These are phyloP conservation scores for Rutilus rutilus DNA, from an alignment of 2,113 vertebrate genomes.

Conservation along the genomic window DNA sequence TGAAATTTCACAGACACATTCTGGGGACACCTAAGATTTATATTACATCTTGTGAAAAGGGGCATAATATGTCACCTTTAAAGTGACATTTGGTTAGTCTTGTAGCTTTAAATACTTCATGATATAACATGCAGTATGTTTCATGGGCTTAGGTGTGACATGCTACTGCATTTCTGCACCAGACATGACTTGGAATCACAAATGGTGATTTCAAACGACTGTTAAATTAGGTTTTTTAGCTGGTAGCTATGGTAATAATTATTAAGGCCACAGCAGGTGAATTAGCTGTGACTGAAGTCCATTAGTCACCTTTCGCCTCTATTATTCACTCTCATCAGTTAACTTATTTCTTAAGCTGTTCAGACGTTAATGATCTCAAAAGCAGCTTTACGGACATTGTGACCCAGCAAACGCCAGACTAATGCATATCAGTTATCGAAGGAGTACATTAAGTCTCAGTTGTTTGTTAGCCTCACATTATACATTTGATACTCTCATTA, in stretches of 20 bases:
- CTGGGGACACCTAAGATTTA: too few relatives aligned
- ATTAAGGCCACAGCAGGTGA: neutral
- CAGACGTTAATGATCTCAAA: neutral
- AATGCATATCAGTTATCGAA: neutral
- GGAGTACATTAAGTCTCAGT: neutral
- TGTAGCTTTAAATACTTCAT: neutral
- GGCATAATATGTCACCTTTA: neutral
- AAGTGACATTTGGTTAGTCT: neutral
- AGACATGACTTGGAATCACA: neutral
- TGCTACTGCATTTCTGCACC: neutral
- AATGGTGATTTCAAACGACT: neutral
- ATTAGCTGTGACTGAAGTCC: slow-evolving; percentile 18
- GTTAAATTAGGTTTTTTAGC: neutral
- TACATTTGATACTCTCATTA: neutral
- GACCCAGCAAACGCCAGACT: neutral
- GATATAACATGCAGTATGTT: neutral
- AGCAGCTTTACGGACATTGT: neutral
- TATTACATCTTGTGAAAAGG: too few relatives aligned
- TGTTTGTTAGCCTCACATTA: neutral
- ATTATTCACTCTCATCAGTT: neutral
- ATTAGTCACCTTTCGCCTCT: slow-evolving; percentile 31
- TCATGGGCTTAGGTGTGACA: neutral
- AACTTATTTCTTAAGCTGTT: neutral
- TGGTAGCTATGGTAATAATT: slow-evolving; percentile 2
- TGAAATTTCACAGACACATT: too few relatives aligned